Evolutionary conservation across 2,797 vertebrate genomes (phyloP), one percentile per base, ranked within the genome.

Genomic region (Tenualosa thibaudeaui): DNA sequence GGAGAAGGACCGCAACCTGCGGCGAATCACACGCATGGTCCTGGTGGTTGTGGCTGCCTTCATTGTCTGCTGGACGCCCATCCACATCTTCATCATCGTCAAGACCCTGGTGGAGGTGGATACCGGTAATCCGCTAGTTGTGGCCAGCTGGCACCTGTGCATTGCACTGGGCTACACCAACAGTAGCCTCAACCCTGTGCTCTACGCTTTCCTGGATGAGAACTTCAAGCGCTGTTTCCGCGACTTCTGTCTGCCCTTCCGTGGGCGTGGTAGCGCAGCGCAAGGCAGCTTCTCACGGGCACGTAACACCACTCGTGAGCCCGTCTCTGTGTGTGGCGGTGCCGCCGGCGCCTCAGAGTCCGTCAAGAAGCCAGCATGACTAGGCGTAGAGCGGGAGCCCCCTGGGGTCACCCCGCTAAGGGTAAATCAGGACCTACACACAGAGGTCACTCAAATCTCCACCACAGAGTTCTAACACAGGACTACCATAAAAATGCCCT

Each of bases 181-280:
- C 95, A 99, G 98, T 95, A 99, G 98, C 90, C 96, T 99, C 90
- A 99, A 99, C 92, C 98, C 98, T 0, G 94, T 99, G 81, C 96
- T 99, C 17, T 99, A 99, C 0, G 98, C 98, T 62, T 98, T 99
- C 93, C 91, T 99, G 89, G 98, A 99, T 58, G 97, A 99, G 86
- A 99, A 99, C 89, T 99, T 99, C 95, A 99, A 98, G 91, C 95
- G 98, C 88, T 99, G 97, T 89, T 98, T 99, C 92, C 94, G 96
- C 43, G 97, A 99, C 90, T 97, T 99, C 91, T 99, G 98, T 91
- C 92, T 97, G 88, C 94, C 95, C 0, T 94, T 97, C 85, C 96
- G 96, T 54, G 90, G 96, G 43, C 94, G 90, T 51, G 50, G 50
- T 9, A 7, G 7, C 0, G 87, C 81, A 68, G 96, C 97, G 15